Conservation (phyloP, 2,113 vertebrate species). For the Xyliphius kryptos region DNA sequence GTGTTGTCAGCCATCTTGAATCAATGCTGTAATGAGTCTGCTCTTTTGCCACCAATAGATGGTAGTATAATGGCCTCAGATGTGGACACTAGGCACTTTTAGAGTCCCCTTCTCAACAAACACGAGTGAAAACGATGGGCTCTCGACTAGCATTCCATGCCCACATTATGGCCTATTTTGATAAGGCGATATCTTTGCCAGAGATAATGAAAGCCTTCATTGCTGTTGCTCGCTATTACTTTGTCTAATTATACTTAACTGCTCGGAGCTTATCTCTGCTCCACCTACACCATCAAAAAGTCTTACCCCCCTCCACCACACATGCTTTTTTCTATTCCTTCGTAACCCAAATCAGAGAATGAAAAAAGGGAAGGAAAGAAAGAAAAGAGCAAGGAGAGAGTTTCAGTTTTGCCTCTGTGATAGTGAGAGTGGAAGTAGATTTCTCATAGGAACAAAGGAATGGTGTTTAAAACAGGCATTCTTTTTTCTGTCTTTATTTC, state of each 20-base stretch:
- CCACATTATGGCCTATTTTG: slow-evolving; percentile 45
- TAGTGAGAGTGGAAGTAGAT: no score
- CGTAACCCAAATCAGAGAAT: slow-evolving; percentile 31
- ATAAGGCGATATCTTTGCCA: slow-evolving; percentile 49
- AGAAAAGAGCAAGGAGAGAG: no score
- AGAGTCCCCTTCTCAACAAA: no score
- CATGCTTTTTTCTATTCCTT: slow-evolving; percentile 1
- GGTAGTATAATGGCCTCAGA: no score
- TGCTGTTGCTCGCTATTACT: slow-evolving; percentile 50
- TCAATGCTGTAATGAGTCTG: no score
- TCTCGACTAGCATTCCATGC: slow-evolving; percentile 28
- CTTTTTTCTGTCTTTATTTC: no score
- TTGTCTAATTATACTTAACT: slow-evolving; percentile 55
- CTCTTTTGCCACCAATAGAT: no score
- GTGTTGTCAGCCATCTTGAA: no score
- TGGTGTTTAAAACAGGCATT: no score
- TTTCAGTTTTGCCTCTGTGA: no score
- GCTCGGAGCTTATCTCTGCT: slow-evolving; percentile 49
- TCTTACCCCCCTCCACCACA: slow-evolving; percentile 23
- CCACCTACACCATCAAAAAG: slow-evolving; percentile 38
- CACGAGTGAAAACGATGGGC: slow-evolving; percentile 8
- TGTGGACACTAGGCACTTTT: no score
- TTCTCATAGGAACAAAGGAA: no score
- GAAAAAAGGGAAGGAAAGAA: not conserved
- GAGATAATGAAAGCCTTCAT: slow-evolving; percentile 49